Evolutionary conservation across 2,113 vertebrate species (phyloP).

Genomic region (Recurvirostra avosetta): DNA sequence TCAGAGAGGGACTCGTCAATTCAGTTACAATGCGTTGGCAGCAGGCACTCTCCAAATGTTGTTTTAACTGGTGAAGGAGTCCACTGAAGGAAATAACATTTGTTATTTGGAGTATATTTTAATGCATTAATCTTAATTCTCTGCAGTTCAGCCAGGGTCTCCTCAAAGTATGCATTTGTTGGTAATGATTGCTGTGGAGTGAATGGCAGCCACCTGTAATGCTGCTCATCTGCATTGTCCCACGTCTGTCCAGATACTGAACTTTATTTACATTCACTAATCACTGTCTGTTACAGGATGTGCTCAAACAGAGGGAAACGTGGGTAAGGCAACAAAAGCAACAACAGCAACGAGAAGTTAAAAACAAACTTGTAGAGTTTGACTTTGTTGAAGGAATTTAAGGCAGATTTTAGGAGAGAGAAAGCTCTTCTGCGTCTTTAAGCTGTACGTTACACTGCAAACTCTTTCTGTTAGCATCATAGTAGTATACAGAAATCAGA

Average conservation of each 20-base stretch:
- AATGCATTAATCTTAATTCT: neutral
- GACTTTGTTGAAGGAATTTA: neutral
- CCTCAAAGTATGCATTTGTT: neutral
- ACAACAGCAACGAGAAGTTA: neutral
- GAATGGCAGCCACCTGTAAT: neutral
- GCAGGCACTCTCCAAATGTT: neutral
- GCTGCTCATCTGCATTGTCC: accelerated
- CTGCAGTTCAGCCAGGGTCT: neutral
- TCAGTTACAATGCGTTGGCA: neutral
- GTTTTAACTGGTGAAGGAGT: neutral
- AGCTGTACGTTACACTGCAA: neutral
- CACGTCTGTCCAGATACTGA: neutral
- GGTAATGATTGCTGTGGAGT: neutral
- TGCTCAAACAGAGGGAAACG: neutral
- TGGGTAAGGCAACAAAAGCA: neutral
- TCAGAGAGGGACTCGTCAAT: neutral
- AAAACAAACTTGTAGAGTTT: neutral
- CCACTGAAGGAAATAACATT: neutral
- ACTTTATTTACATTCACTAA: neutral
- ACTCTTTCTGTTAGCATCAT: neutral
- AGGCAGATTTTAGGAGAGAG: neutral
- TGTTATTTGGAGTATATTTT: neutral
- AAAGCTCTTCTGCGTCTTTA: neutral
- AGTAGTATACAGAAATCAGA: neutral
- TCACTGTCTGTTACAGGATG: neutral